Percentiles rank a stretch among this genome's conserved stretches.
Evolutionary conservation across 2,797 vertebrate genomes (phyloP).

Genomic region (Myoxocephalus aenaeus): DNA sequence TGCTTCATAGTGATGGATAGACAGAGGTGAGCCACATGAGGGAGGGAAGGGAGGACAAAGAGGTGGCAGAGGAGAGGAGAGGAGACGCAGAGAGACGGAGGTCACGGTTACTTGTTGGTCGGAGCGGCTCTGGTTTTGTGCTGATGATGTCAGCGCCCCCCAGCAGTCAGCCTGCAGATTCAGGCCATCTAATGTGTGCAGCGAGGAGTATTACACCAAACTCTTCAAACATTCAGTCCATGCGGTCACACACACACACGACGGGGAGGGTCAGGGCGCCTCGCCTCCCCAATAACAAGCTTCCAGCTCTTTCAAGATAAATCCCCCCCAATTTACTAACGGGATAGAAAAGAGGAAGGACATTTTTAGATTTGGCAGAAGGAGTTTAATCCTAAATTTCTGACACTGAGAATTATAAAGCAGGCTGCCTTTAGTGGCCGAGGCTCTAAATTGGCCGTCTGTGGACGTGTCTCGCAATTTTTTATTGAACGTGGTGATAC

Average conservation of each 20-base stretch:
- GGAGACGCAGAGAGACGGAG: constrained; percentile 41
- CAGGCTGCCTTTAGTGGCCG: neutral
- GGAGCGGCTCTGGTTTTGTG: constrained; percentile 10
- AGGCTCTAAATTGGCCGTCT: neutral
- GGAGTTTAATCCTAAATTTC: neutral
- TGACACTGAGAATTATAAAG: neutral
- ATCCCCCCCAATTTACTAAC: neutral
- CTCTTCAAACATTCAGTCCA: constrained; percentile 14
- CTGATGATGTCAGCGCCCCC: constrained; percentile 28
- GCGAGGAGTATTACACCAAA: constrained; percentile 13
- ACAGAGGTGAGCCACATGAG: constrained; percentile 34
- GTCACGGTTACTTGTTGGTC: constrained; percentile 27
- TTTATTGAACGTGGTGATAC: neutral
- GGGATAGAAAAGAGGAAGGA: neutral
- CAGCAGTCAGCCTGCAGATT: constrained; percentile 12
- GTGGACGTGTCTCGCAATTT: neutral
- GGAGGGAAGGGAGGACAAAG: constrained; percentile 3
- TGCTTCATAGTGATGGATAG: constrained; percentile 61
- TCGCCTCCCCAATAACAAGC: constrained; percentile 9
- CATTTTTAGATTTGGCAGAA: neutral
- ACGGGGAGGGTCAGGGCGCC: constrained; percentile 1
- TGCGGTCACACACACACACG: constrained; percentile 20
- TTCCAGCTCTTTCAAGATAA: neutral
- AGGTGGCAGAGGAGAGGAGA: constrained; percentile 23
- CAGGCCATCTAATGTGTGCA: constrained; percentile 18